Base-by-base conservation (phyloP, 2,888 invertebrate genomes). In the Tachina lurida region DNA sequence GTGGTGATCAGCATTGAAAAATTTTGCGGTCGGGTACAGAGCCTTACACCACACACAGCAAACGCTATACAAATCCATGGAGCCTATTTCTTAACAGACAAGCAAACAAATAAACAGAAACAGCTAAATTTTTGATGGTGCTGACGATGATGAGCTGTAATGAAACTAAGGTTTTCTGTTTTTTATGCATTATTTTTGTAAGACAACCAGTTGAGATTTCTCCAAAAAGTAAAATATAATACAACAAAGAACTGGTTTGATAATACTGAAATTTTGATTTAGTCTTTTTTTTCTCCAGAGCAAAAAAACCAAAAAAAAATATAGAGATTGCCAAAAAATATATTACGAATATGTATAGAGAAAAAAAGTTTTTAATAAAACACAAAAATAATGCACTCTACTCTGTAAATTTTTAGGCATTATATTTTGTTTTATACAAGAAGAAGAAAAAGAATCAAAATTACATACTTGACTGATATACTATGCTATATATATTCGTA, bases 181-280 rank as follows among this genome's bases (percentile, higher is more conserved):
- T 60, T 60, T 62, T 47, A 65, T 56, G 45, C 10, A 49, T 52
- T 10, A 52, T 22, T 70, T 78, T 70, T 60, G 70, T 74, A 65
- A 82, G 76, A 52, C 83, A 80, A 86, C 86, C 79, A 86, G 86
- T 86, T 79, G 86, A 78, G 83, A 86, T 86, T 86, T 86, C 86
- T 86, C 86, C 86, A 80, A 86, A 84, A 83, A 52, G 49, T 19
- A 45, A 47, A 79, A 79, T 47, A 60, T 54, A 65, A 82, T 65
- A 78, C 63, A 85, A 82, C 77, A 79, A 86, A 76, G 86, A 86
- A 86, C 86, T 86, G 86, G 86, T 86, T 86, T 83, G 68, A 68
- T 65, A 83, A 86, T 83, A 86, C 73, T 68, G 73, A 80, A 79
- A 73, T 56, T 84, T 80, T 84, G 84, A 76, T 71, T 84, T 71